Percentiles rank a stretch among this genome's conserved stretches.
Evolutionary conservation across 2,888 invertebrate genomes (phyloP).

Genomic region (Aphodius granarius): DNA sequence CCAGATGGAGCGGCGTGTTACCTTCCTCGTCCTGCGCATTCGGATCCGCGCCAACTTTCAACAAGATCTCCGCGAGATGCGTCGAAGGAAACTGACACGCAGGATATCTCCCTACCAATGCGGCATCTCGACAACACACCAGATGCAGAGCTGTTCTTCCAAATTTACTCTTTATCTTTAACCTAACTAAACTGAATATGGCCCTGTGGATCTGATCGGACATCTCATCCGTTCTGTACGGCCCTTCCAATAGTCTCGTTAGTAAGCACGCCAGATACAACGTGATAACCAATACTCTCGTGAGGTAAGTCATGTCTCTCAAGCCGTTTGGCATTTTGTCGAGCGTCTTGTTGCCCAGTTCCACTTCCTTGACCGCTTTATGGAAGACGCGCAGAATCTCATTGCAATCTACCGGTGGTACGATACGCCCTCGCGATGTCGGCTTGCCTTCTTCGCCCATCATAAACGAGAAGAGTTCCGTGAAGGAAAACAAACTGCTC

Average conservation of each 20-base stretch:
- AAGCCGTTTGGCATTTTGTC: constrained; percentile 65
- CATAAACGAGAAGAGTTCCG: constrained; percentile 94
- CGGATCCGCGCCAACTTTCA: constrained; percentile 82
- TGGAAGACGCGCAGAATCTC: constrained; percentile 83
- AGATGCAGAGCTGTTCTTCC: constrained; percentile 78
- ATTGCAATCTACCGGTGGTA: constrained; percentile 77
- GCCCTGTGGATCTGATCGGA: constrained; percentile 68
- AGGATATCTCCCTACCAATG: constrained; percentile 68
- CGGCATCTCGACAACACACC: constrained; percentile 79
- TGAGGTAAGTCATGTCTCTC: constrained; percentile 75
- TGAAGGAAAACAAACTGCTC: constrained; percentile 90
- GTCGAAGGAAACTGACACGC: constrained; percentile 72
- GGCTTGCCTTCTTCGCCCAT: constrained; percentile 81
- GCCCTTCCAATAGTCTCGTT: constrained; percentile 62
- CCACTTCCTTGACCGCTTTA: constrained; percentile 66
- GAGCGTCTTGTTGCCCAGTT: constrained; percentile 62
- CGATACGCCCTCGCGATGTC: constrained; percentile 61
- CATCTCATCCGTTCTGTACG: constrained; percentile 43
- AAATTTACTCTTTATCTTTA: constrained; percentile 63
- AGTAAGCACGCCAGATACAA: constrained; percentile 81
- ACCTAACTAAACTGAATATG: constrained; percentile 76
- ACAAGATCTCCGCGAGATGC: constrained; percentile 69
- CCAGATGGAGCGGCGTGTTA: constrained; percentile 86
- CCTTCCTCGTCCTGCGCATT: constrained; percentile 79
- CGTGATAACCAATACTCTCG: constrained; percentile 83